Conservation (phyloP, 2,113 vertebrate genomes). For the Stictonetta naevosa region DNA sequence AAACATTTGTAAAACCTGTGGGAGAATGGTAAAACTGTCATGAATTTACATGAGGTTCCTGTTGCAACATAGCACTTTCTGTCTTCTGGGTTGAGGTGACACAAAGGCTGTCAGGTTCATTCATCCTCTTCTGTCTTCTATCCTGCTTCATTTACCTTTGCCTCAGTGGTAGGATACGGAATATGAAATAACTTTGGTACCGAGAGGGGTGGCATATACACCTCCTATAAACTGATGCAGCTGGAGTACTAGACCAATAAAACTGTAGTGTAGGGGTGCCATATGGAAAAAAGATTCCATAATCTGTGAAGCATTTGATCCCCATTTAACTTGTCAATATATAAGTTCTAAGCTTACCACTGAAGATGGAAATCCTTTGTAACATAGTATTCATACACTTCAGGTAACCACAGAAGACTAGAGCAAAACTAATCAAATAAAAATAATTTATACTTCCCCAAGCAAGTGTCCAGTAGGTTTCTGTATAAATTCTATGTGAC, state of each 20-base stretch:
- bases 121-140: not conserved
- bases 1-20: constrained; percentile 22
- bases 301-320: constrained; percentile 21
- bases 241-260: constrained; percentile 23
- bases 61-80: not conserved
- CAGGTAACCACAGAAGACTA: not conserved
- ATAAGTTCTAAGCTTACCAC: not conserved
- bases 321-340: not conserved
- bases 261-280: not conserved
- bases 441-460: not conserved
- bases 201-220: not conserved
- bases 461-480: not conserved
- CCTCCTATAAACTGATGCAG: constrained; percentile 15
- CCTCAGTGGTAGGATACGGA: not conserved
- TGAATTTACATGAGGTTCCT: constrained; percentile 27
- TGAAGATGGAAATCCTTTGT: not conserved
- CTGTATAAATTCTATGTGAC: not conserved
- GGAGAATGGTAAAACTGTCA: constrained; percentile 36
- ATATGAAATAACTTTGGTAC: constrained; percentile 13
- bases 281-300: constrained; percentile 10
- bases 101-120: not conserved
- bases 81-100: not conserved
- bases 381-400: not conserved
- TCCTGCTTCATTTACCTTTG: constrained; percentile 25
- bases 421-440: not conserved